These are phyloP conservation scores for Dufourea novaeangliae DNA, from an alignment of 1,140 invertebrate genomes.

Conservation along the genomic window DNA sequence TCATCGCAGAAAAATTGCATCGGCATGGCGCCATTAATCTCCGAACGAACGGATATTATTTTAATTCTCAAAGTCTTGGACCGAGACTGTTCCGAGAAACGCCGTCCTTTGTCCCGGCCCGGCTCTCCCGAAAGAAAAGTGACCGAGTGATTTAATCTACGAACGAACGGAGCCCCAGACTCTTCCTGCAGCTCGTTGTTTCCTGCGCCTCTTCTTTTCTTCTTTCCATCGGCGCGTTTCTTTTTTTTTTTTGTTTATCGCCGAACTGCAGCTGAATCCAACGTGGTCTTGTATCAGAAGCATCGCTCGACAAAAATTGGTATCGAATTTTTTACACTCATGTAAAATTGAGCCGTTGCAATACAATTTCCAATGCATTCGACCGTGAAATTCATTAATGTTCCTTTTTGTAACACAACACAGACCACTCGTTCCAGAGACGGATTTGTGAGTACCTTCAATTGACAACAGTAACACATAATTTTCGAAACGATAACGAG, in stretches of 20 bases:
- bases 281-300: background rate
- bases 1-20: slow-evolving; percentile 72
- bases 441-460: too few relatives aligned
- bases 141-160: slow-evolving; percentile 74
- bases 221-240: slow-evolving; percentile 47
- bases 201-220: slow-evolving; percentile 38
- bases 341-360: too few relatives aligned
- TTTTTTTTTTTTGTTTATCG: slow-evolving; percentile 63
- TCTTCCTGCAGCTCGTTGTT: slow-evolving; percentile 49
- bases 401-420: too few relatives aligned
- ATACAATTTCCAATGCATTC: too few relatives aligned
- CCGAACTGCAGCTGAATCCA: slow-evolving; percentile 25
- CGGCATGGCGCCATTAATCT: slow-evolving; percentile 76
- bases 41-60: slow-evolving; percentile 78
- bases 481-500: too few relatives aligned
- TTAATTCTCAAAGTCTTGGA: slow-evolving; percentile 73
- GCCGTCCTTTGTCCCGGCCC: slow-evolving; percentile 74
- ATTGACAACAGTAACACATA: too few relatives aligned
- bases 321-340: background rate
- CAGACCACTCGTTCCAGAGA: too few relatives aligned
- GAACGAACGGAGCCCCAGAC: slow-evolving; percentile 64
- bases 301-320: slow-evolving; percentile 42
- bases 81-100: slow-evolving; percentile 74
- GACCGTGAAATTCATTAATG: too few relatives aligned
- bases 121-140: slow-evolving; percentile 75